Evolutionary conservation across 2,888 invertebrate genomes (phyloP).

Genomic region (Clunio marinus): DNA sequence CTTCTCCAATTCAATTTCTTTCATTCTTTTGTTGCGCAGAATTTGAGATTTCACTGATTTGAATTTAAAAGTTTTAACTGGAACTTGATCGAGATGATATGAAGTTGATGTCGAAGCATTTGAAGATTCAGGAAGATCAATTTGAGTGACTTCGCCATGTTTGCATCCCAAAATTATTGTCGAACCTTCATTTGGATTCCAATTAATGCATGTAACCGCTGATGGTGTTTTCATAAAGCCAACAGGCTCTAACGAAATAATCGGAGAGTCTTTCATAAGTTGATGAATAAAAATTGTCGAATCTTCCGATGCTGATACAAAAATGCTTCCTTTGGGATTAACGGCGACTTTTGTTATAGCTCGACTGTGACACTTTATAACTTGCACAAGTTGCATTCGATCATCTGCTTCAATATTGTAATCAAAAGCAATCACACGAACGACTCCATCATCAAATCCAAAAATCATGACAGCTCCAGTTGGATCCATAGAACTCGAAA

Average conservation of each 20-base stretch:
- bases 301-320: constrained; percentile 66
- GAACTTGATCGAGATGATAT: constrained; percentile 49
- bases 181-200: constrained; percentile 55
- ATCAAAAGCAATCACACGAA: constrained; percentile 55
- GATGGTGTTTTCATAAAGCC: constrained; percentile 65
- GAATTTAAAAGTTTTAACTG: constrained; percentile 52
- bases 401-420: constrained; percentile 21
- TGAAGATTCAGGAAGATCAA: constrained; percentile 51
- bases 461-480: constrained; percentile 63
- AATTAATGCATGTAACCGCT: constrained; percentile 61
- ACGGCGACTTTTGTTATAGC: constrained; percentile 60
- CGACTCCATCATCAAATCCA: constrained; percentile 68
- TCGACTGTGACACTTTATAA: constrained; percentile 65
- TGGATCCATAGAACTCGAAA: constrained; percentile 62
- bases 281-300: constrained; percentile 64
- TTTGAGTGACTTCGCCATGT: constrained; percentile 56
- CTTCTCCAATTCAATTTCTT: constrained; percentile 55
- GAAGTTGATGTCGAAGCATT: constrained; percentile 52
- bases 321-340: constrained; percentile 55
- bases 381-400: constrained; percentile 49
- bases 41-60: constrained; percentile 59
- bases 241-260: constrained; percentile 56
- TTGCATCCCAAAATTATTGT: constrained; percentile 56
- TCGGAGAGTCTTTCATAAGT: constrained; percentile 51
- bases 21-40: constrained; percentile 57